Conservation (phyloP, 2,113 vertebrate genomes). For the Thalassarche chlororhynchos region DNA sequence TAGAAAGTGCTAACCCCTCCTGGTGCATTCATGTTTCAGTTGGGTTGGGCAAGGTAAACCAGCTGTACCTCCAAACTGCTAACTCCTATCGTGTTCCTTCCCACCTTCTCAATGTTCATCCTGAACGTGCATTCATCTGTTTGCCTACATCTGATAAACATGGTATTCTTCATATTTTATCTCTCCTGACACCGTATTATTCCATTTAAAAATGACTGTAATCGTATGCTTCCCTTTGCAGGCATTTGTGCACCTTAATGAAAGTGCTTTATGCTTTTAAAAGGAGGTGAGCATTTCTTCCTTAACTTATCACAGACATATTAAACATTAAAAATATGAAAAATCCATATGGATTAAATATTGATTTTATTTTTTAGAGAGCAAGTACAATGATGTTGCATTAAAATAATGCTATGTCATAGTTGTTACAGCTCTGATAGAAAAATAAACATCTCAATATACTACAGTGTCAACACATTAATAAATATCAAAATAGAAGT, state of each 20-base stretch:
- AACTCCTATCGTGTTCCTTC: not conserved
- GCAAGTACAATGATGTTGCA: constrained; percentile 64
- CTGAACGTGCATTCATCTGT: not conserved
- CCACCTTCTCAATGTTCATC: not conserved
- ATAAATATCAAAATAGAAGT: constrained; percentile 76
- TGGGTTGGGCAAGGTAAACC: not conserved
- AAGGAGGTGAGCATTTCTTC: not conserved
- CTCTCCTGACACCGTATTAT: not conserved
- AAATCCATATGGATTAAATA: constrained; percentile 43
- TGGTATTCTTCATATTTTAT: not conserved
- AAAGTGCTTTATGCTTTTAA: not conserved
- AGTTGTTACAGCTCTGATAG: constrained; percentile 72
- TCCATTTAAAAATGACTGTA: not conserved
- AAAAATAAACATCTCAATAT: constrained; percentile 77
- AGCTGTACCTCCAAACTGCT: not conserved
- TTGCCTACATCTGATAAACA: not conserved
- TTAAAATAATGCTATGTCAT: constrained; percentile 69
- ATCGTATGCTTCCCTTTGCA: not conserved
- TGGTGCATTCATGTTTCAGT: not conserved
- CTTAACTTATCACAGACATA: not conserved
- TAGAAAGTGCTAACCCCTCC: not conserved
- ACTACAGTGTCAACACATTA: constrained; percentile 73
- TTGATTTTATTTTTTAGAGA: constrained; percentile 65
- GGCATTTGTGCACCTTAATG: not conserved
- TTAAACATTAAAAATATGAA: constrained; percentile 6